A percentile compares a stretch with the other conserved stretches of the same genome.
Conservation (phyloP, 2,888 invertebrate species). For the Autographa gamma region DNA sequence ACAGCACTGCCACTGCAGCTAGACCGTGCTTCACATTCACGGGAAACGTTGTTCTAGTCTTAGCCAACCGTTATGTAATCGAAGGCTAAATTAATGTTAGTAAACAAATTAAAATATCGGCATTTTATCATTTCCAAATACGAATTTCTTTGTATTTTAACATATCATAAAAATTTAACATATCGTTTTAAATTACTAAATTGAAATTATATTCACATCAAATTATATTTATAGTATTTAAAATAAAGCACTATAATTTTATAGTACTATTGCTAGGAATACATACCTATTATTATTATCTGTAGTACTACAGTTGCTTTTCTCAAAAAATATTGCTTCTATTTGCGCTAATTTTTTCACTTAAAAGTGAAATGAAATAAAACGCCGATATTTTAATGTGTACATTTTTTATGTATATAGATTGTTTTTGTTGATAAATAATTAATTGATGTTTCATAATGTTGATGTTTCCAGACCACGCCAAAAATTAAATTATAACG, state of each 20-base stretch:
- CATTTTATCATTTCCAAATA: slow-evolving; percentile 56
- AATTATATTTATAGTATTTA: slow-evolving; percentile 7
- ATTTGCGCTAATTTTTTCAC: slow-evolving; percentile 44
- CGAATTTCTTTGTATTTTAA: slow-evolving; percentile 65
- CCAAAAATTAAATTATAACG: slow-evolving; percentile 63
- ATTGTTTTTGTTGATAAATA: slow-evolving; percentile 81
- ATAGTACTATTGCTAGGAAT: background rate
- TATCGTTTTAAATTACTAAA: slow-evolving; percentile 66
- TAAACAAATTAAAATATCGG: slow-evolving; percentile 81
- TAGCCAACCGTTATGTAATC: slow-evolving; percentile 58
- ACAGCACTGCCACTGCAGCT: slow-evolving; percentile 74
- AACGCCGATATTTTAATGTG: slow-evolving; percentile 82
- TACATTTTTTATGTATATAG: slow-evolving; percentile 74
- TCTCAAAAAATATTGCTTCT: slow-evolving; percentile 21
- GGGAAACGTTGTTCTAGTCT: slow-evolving; percentile 94
- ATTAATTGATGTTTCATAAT: slow-evolving; percentile 82
- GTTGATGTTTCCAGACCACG: slow-evolving; percentile 82
- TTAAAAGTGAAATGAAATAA: slow-evolving; percentile 37
- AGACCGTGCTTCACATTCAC: slow-evolving; percentile 90
- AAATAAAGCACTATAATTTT: slow-evolving; percentile 21
- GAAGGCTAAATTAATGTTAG: slow-evolving; percentile 76
- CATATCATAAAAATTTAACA: slow-evolving; percentile 77
- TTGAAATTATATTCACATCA: slow-evolving; percentile 41
- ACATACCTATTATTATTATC: slow-evolving; percentile 7
- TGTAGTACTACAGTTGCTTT: slow-evolving; percentile 33